Evolutionary conservation across 1,140 invertebrate species (phyloP).

Genomic region (Pseudobourletiella spinata): DNA sequence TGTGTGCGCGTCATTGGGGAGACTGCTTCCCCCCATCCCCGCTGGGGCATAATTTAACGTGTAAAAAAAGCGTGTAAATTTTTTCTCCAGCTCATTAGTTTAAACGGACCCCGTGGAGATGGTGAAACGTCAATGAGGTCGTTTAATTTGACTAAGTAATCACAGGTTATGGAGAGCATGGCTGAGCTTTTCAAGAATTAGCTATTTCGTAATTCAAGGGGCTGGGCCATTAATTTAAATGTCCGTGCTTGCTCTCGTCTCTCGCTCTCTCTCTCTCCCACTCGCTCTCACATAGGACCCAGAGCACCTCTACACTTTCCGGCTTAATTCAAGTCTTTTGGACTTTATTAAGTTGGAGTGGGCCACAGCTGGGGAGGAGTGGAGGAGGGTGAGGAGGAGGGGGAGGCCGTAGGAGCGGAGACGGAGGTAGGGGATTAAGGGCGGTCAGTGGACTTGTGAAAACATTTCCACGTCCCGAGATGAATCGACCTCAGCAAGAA

Average conservation of each 20-base stretch:
- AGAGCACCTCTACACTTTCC: no score
- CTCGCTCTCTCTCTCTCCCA: no score
- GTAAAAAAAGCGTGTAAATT: no score
- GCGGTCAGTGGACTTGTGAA: not conserved
- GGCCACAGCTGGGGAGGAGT: not conserved
- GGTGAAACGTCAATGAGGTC: no score
- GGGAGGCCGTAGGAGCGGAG: not conserved
- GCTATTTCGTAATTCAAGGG: not conserved
- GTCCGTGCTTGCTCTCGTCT: not conserved
- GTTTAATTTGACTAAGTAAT: not conserved
- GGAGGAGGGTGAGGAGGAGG: slow-evolving; percentile 1
- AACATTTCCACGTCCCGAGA: not conserved
- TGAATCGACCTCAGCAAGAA: slow-evolving; percentile 5
- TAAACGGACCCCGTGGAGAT: no score
- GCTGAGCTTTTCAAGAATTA: not conserved
- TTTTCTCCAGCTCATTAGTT: no score
- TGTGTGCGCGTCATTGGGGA: no score
- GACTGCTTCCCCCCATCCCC: no score
- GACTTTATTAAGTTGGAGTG: no score
- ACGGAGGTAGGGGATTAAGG: not conserved
- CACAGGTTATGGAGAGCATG: not conserved
- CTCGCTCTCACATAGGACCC: no score
- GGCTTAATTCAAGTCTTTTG: no score
- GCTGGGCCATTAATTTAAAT: not conserved
- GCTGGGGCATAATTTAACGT: no score